phyloP scores from a whole-genome alignment of 2,888 invertebrate genomes.

The Callosobruchus maculatus region DNA sequence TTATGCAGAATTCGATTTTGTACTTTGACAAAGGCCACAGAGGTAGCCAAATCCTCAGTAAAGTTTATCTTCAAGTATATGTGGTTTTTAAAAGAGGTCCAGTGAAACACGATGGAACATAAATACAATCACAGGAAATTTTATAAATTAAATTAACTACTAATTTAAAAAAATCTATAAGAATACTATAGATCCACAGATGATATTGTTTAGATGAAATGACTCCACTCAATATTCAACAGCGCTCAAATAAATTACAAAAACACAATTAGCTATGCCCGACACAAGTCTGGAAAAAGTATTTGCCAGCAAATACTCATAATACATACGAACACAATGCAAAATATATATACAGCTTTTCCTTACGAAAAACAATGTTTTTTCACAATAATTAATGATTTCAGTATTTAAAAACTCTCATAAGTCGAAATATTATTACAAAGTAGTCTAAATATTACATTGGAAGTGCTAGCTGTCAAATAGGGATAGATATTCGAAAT shows the following conservation, averaged over 20 bases:
- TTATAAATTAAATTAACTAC: too few species aligned
- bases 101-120: too few species aligned
- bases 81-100: too few species aligned
- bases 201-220: too few species aligned
- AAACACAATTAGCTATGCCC: background rate
- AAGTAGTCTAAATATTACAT: background rate
- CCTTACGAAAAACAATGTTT: too few species aligned
- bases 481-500: background rate
- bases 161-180: too few species aligned
- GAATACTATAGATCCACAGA: too few species aligned
- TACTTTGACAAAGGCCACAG: too few species aligned
- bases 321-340: background rate
- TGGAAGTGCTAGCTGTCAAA: background rate
- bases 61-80: too few species aligned
- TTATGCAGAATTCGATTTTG: too few species aligned
- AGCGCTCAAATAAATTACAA: background rate
- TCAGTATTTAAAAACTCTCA: background rate
- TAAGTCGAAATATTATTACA: background rate
- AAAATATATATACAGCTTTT: background rate
- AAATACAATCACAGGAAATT: too few species aligned
- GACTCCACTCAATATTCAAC: background rate
- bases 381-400: background rate
- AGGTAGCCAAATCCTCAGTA: too few species aligned
- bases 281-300: background rate
- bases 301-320: background rate